These are phyloP conservation scores for Sphaerodactylus townsendi DNA, from an alignment of 2,113 vertebrate species.

Conservation along the genomic window DNA sequence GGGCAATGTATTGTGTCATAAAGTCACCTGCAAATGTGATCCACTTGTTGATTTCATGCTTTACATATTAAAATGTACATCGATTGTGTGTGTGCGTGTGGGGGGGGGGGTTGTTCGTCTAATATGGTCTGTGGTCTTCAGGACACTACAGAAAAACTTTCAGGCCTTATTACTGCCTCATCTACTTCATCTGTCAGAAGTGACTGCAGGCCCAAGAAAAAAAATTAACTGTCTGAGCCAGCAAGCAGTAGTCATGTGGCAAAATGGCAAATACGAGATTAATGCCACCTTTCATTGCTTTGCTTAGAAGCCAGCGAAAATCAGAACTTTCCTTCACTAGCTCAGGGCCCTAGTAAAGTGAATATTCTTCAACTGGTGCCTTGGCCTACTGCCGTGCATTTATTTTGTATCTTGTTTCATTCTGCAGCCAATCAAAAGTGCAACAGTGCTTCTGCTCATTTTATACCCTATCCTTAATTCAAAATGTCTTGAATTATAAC, in stretches of 20 bases:
- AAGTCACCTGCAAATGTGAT: no score
- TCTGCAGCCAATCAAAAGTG: not conserved
- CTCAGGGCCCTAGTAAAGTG: no score
- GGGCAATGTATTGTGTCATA: not conserved
- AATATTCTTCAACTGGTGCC: not conserved
- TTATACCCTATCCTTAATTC: not conserved
- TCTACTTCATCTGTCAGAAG: not conserved
- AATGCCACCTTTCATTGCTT: not conserved
- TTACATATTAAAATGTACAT: not conserved
- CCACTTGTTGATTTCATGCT: not conserved
- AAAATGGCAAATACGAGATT: not conserved
- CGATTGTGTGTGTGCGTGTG: not conserved
- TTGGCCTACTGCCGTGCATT: not conserved
- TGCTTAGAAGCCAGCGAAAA: no score
- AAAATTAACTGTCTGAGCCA: not conserved
- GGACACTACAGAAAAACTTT: not conserved
- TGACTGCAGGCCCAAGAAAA: not conserved
- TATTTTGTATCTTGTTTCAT: not conserved
- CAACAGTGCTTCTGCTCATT: not conserved
- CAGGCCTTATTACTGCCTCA: not conserved
- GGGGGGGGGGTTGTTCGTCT: not conserved
- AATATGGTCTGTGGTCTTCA: not conserved
- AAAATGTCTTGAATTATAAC: not conserved
- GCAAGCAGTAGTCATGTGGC: not conserved
- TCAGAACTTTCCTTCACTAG: no score